Conservation (phyloP, 2,888 invertebrate genomes). For the Ichneumoninae sp. region DNA sequence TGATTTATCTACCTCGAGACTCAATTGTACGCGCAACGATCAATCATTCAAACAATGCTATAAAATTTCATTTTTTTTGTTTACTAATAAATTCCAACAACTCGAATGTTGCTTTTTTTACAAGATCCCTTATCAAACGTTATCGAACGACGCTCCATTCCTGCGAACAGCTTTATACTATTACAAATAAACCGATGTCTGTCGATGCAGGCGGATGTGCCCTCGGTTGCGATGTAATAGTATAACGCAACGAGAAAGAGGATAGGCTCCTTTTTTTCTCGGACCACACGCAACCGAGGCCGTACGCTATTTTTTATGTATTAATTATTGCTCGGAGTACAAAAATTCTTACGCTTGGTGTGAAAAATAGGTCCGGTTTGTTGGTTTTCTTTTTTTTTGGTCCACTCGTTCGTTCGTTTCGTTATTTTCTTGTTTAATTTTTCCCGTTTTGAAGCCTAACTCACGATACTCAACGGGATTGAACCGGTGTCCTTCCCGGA, state of each 20-base stretch:
- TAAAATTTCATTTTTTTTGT: conserved; percentile 18
- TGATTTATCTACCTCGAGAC: no score
- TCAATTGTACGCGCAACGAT: background rate
- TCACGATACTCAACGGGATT: background rate
- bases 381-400: conserved; percentile 51
- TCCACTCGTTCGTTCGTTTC: conserved; percentile 58
- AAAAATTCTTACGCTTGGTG: conserved; percentile 65
- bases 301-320: conserved; percentile 46
- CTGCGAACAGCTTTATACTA: conserved; percentile 49
- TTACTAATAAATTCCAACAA: conserved; percentile 60
- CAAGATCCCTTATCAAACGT: conserved; percentile 38
- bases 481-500: background rate
- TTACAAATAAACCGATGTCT: conserved; percentile 35
- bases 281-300: conserved; percentile 57
- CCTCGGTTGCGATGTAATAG: conserved; percentile 35
- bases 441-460: background rate
- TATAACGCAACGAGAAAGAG: conserved; percentile 58
- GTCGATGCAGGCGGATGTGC: background rate
- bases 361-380: conserved; percentile 73
- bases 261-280: conserved; percentile 47
- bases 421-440: conserved; percentile 22
- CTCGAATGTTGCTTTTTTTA: conserved; percentile 31
- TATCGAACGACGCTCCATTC: conserved; percentile 50
- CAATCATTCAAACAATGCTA: conserved; percentile 23
- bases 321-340: conserved; percentile 64